phyloP scores from a whole-genome alignment of 2,888 invertebrate genomes.

The Argyresthia goedartella region DNA sequence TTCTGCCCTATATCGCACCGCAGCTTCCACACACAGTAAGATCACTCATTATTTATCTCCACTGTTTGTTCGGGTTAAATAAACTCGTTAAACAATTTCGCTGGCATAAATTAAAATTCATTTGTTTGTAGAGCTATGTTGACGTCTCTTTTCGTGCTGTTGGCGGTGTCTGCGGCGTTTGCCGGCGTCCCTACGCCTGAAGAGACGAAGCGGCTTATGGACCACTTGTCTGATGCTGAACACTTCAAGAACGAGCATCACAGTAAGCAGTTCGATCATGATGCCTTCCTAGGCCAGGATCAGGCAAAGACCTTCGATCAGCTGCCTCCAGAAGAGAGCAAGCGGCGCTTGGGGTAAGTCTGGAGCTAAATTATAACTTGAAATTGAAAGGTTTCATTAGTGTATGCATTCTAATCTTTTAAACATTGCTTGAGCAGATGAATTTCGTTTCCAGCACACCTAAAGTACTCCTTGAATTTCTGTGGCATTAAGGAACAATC shows the following conservation, averaged over 20 bases:
- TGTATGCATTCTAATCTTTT: too few species aligned
- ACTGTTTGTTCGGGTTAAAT: too few species aligned
- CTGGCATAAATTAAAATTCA: slow-evolving; percentile 8
- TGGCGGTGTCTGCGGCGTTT: slow-evolving; percentile 49
- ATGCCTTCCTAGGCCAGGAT: slow-evolving; percentile 96
- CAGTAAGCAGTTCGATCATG: slow-evolving; percentile 94
- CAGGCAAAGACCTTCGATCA: slow-evolving; percentile 94
- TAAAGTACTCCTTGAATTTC: too few species aligned
- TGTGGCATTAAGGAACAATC: too few species aligned
- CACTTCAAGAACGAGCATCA: slow-evolving; percentile 87
- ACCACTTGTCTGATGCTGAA: slow-evolving; percentile 81
- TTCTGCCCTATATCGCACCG: neutral
- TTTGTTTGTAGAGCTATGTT: slow-evolving; percentile 37
- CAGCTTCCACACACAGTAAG: too few species aligned
- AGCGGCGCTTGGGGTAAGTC: slow-evolving; percentile 83
- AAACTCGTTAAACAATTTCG: neutral
- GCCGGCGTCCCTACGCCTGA: slow-evolving; percentile 80
- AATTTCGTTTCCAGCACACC: too few species aligned
- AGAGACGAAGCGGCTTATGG: slow-evolving; percentile 75
- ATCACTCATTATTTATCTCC: too few species aligned
- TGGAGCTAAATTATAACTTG: neutral
- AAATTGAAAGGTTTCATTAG: too few species aligned
- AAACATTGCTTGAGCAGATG: too few species aligned
- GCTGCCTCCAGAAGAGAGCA: slow-evolving; percentile 94
- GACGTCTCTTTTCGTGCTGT: slow-evolving; percentile 39